phyloP scores from a whole-genome alignment of 2,797 vertebrate species.

The Ctenochaetus hawaiiensis region DNA sequence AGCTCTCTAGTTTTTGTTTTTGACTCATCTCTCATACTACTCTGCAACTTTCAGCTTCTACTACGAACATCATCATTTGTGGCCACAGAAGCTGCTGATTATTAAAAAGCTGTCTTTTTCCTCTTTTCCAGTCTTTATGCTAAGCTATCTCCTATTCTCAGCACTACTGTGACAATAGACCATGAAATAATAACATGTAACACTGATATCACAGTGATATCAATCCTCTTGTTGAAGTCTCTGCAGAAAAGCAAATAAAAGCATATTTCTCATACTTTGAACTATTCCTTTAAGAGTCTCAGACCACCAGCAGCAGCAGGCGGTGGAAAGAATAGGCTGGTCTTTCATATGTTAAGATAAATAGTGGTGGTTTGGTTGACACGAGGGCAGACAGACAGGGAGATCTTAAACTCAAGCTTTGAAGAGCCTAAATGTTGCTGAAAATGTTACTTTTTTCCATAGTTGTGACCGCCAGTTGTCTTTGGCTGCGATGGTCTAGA shows the following conservation, averaged over 20 bases:
- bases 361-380: constrained; percentile 68
- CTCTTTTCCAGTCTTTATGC: neutral
- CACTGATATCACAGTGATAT: neutral
- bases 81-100: neutral
- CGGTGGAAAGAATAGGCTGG: constrained; percentile 64
- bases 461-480: constrained; percentile 41
- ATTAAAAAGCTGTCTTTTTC: neutral
- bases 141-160: neutral
- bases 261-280: neutral
- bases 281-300: constrained; percentile 27
- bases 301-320: constrained; percentile 65
- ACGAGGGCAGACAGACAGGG: constrained; percentile 41
- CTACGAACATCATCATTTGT: neutral
- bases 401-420: constrained; percentile 48
- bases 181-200: neutral
- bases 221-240: neutral
- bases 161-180: neutral
- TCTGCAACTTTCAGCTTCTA: neutral
- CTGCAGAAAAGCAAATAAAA: neutral
- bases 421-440: constrained; percentile 59
- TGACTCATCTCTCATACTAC: too few relatives aligned
- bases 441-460: constrained; percentile 67
- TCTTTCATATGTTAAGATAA: constrained; percentile 68
- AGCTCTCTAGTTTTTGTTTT: neutral
- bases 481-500: constrained; percentile 70